Evolutionary conservation across 1,140 invertebrate genomes (phyloP), one percentile per base, ranked within the genome.

Genomic region (Sarcophaga bullata): DNA sequence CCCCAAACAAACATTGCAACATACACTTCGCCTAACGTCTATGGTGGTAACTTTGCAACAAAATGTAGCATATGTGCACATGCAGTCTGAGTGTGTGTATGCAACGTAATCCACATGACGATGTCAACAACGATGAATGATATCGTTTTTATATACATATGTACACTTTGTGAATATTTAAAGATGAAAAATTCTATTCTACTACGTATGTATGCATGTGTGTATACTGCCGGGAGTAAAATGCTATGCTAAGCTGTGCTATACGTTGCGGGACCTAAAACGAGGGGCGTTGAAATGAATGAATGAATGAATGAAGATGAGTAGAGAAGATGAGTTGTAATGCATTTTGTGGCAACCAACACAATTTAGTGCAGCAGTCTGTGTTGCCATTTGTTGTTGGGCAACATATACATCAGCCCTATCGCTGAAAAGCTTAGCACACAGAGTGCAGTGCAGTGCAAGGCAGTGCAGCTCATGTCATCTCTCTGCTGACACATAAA

Each of bases 341-440:
- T 68, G 62, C 62, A 68, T 68, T 68, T 68, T 68, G 62, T 68
- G 62, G 62, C n/a, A 68, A 68, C 62, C 62, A 68, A 37, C 25
- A 37, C 62, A 68, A 19, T 68, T 68, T 68, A 68, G 62, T 19
- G n/a, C n/a, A n/a, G n/a, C n/a, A n/a, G n/a, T n/a, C n/a, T n/a
- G 19, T 68, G 62, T 68, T 68, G 9, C 11, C 19, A 25, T 68
- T 68, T 68, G 62, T 68, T 68, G n/a, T n/a, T n/a, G n/a, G 62
- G n/a, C 62, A 68, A 19, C 17, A 68, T 68, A 68, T 62, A 62
- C 3, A 58, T n/a, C 62, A n/a, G 8, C 62, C 9, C 4, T 7
- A 7, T 7, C 54, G 15, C 54, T n/a, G 11, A 58, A n/a, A 13
- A 37, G 25, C 25, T 37, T 37, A 37, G 25, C 25, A 37, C 25